phyloP scores from a whole-genome alignment of 2,797 vertebrate species.

The Pantherophis vulpinus region DNA sequence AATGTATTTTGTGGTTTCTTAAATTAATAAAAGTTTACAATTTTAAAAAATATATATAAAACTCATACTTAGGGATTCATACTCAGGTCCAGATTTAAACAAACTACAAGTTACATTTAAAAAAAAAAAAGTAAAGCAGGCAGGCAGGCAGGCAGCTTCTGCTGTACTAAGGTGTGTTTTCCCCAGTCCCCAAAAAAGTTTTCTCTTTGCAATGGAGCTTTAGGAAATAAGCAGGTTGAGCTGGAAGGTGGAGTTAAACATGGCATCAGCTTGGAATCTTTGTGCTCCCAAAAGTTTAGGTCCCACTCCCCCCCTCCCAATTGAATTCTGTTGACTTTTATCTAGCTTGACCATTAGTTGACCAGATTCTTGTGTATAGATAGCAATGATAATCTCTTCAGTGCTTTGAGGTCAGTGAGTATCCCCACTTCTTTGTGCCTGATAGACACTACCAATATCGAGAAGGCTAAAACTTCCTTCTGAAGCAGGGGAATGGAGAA shows the following conservation, averaged over 20 bases:
- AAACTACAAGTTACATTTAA: neutral
- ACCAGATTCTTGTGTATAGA: neutral
- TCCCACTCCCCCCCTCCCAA: too few species aligned
- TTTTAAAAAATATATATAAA: neutral
- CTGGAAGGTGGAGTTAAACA: neutral
- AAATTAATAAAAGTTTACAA: too few species aligned
- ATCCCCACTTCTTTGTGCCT: neutral
- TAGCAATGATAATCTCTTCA: neutral
- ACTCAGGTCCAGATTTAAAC: neutral
- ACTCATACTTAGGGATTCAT: neutral
- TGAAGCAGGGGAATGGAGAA: neutral
- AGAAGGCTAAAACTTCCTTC: neutral
- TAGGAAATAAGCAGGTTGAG: neutral
- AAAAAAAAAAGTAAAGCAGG: neutral
- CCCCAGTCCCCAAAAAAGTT: neutral
- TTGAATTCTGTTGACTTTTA: neutral
- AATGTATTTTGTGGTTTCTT: too few species aligned
- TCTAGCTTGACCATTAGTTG: neutral
- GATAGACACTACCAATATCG: too few species aligned
- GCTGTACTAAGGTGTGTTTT: neutral
- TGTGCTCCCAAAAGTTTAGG: neutral
- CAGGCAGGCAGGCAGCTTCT: neutral
- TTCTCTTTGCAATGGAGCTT: neutral
- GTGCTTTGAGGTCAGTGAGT: neutral
- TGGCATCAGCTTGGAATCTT: neutral